Conservation (phyloP, 2,113 vertebrate genomes). For the Oryzias celebensis region DNA sequence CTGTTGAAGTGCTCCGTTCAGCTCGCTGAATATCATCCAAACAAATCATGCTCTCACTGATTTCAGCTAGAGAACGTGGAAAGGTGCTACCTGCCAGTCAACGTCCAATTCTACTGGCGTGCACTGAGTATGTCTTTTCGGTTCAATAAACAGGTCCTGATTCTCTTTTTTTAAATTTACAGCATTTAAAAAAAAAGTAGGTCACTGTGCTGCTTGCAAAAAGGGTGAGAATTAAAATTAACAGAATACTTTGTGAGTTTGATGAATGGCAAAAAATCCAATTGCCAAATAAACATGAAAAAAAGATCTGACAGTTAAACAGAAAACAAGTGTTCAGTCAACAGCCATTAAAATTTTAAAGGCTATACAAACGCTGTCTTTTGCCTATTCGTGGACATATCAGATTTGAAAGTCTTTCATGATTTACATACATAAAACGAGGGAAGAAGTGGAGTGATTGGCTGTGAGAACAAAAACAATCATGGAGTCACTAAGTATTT, state of each 20-base stretch:
- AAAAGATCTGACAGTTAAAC: conserved; percentile 31
- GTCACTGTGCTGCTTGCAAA: neutral
- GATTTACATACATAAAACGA: conserved; percentile 46
- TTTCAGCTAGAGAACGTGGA: conserved; percentile 9
- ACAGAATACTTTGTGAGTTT: neutral
- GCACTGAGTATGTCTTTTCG: conserved; percentile 15
- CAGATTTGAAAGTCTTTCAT: conserved; percentile 25
- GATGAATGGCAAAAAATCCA: conserved; percentile 3
- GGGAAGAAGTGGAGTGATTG: conserved; percentile 15
- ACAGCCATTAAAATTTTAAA: conserved; percentile 22
- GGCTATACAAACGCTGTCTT: conserved; percentile 36
- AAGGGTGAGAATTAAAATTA: neutral
- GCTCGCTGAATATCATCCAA: conserved; percentile 42
- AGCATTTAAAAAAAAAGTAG: neutral
- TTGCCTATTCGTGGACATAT: conserved; percentile 43
- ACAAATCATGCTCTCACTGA: conserved; percentile 38
- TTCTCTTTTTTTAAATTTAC: conserved; percentile 3
- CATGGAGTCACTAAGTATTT: conserved; percentile 27
- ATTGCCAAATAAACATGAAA: conserved; percentile 32
- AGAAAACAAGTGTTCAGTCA: neutral
- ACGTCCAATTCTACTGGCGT: conserved; percentile 30
- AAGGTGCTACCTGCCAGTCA: conserved; percentile 52
- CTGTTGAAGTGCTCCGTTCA: conserved; percentile 19
- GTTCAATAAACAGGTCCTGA: conserved; percentile 3
- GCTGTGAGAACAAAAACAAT: conserved; percentile 18